These are phyloP conservation scores for Piscicola geometra DNA, from an alignment of 2,888 invertebrate species.

Conservation along the genomic window DNA sequence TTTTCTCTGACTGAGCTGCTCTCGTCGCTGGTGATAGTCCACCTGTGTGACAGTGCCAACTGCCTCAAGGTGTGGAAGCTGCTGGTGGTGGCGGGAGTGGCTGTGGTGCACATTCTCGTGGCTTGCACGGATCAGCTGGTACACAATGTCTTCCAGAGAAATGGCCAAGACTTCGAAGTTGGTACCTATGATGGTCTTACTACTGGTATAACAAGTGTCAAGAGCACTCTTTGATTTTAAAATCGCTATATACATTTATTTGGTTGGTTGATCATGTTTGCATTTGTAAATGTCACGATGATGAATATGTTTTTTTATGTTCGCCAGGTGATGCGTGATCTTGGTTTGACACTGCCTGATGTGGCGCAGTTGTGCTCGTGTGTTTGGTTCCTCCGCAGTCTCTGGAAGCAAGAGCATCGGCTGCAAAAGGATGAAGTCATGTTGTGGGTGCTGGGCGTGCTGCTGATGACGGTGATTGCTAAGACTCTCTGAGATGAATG, in stretches of 20 bases:
- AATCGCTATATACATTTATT: too few relatives aligned
- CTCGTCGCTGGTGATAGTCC: slow-evolving; percentile 50
- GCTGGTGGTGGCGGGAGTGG: slow-evolving; percentile 49
- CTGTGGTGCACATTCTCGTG: slow-evolving; percentile 51
- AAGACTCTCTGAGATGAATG: too few relatives aligned
- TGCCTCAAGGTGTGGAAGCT: slow-evolving; percentile 51
- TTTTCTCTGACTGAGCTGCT: slow-evolving; percentile 52
- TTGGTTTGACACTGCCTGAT: slow-evolving; percentile 53
- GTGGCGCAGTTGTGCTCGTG: slow-evolving; percentile 52
- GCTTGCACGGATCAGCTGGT: slow-evolving; percentile 53
- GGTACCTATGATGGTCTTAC: slow-evolving; percentile 51
- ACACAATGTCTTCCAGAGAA: slow-evolving; percentile 48
- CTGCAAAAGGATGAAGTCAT: too few relatives aligned
- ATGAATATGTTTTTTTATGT: too few relatives aligned
- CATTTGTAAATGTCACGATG: too few relatives aligned
- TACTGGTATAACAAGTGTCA: slow-evolving; percentile 53
- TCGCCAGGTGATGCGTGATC: slow-evolving; percentile 47
- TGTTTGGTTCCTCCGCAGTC: too few relatives aligned
- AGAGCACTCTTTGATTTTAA: slow-evolving; percentile 49
- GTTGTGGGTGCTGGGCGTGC: too few relatives aligned
- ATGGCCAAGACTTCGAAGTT: slow-evolving; percentile 50
- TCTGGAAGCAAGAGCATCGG: too few relatives aligned
- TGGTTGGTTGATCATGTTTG: too few relatives aligned
- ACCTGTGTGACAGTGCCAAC: slow-evolving; percentile 48
- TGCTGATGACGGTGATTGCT: too few relatives aligned